These are phyloP conservation scores for Aspiorhynchus laticeps DNA, from an alignment of 2,113 vertebrate species.

Conservation along the genomic window DNA sequence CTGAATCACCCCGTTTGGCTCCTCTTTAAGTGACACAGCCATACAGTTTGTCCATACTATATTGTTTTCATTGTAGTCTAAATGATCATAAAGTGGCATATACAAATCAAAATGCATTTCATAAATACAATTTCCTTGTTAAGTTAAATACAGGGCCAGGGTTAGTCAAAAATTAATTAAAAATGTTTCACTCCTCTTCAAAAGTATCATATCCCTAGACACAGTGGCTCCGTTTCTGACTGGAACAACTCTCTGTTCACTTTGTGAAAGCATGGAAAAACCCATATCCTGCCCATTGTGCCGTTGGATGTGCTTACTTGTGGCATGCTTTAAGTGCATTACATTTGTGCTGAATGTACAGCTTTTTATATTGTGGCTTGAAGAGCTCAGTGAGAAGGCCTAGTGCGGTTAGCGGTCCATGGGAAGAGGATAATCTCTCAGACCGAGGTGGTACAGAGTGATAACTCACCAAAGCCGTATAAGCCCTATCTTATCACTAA, in stretches of 20 bases:
- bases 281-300: constrained; percentile 86
- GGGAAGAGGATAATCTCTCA: constrained; percentile 70
- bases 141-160: constrained; percentile 31
- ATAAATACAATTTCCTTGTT: background rate
- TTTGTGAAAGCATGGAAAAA: constrained; percentile 85
- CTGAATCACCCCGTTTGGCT: background rate
- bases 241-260: constrained; percentile 82
- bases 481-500: constrained; percentile 50
- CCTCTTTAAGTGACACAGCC: background rate
- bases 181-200: constrained; percentile 81
- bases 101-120: constrained; percentile 20
- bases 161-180: constrained; percentile 62
- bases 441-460: constrained; percentile 59
- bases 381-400: constrained; percentile 71
- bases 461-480: constrained; percentile 62
- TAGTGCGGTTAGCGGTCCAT: constrained; percentile 67
- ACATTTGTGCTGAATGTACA: constrained; percentile 77
- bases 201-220: constrained; percentile 77
- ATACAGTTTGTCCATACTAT: background rate
- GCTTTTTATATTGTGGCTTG: constrained; percentile 78
- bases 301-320: constrained; percentile 72
- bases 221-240: constrained; percentile 83
- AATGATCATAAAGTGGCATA: constrained; percentile 26
- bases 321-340: constrained; percentile 75
- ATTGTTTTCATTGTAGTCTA: constrained; percentile 22